Conservation (phyloP, 2,888 invertebrate species). For the Stegana nigrithorax region DNA sequence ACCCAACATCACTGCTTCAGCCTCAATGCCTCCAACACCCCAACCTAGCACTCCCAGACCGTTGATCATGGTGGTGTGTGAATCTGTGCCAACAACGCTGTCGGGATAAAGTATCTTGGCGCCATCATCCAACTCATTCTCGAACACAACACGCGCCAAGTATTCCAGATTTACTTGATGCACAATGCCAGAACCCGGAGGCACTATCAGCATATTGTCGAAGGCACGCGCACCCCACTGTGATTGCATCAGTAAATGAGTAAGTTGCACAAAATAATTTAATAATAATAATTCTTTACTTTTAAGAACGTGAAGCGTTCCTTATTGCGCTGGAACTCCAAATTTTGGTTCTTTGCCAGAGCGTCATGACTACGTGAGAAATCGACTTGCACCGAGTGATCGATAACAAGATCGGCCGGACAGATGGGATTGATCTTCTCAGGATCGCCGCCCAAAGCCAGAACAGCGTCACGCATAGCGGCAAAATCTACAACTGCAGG, state of each 20-base stretch:
- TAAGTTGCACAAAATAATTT: not conserved
- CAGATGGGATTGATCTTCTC: constrained; percentile 96
- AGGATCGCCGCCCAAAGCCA: constrained; percentile 86
- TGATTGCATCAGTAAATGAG: not conserved
- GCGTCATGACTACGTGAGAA: constrained; percentile 89
- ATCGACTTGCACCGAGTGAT: constrained; percentile 98
- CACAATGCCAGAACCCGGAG: constrained; percentile 97
- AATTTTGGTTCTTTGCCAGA: constrained; percentile 88
- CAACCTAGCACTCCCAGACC: constrained; percentile 96
- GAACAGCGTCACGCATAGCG: constrained; percentile 96
- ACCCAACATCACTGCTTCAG: constrained; percentile 98
- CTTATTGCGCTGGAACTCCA: constrained; percentile 95
- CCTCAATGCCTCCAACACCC: constrained; percentile 97
- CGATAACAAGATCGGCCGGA: constrained; percentile 97
- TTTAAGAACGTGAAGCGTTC: constrained; percentile 97
- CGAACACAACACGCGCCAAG: constrained; percentile 90
- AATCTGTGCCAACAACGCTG: constrained; percentile 96
- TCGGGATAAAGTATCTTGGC: constrained; percentile 81
- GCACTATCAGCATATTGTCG: constrained; percentile 95
- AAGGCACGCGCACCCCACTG: constrained; percentile 98
- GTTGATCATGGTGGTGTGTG: constrained; percentile 99
- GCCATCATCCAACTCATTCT: constrained; percentile 68
- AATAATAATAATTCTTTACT: constrained; percentile 69
- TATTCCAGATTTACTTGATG: constrained; percentile 99
- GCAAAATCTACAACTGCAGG: constrained; percentile 99